These are phyloP conservation scores for Temnothorax longispinosus DNA, from an alignment of 1,140 invertebrate species.

Conservation along the genomic window DNA sequence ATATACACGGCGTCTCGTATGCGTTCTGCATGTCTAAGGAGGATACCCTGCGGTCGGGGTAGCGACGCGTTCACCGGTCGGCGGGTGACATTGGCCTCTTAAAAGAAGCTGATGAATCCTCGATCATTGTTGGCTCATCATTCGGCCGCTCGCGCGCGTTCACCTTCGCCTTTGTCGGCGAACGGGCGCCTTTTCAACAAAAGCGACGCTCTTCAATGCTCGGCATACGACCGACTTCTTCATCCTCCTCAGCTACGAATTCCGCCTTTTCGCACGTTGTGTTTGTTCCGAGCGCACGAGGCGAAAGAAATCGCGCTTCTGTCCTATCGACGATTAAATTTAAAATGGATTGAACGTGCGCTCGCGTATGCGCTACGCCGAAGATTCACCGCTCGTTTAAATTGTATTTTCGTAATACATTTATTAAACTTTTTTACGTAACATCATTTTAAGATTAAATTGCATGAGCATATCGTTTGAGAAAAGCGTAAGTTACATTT, in stretches of 20 bases:
- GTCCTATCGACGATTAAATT: constrained; percentile 48
- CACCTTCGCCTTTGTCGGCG: constrained; percentile 71
- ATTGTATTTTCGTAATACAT: neutral
- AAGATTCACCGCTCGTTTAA: neutral
- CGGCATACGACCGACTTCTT: neutral
- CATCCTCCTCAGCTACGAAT: constrained; percentile 10
- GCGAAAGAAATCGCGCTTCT: constrained; percentile 46
- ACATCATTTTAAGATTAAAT: neutral
- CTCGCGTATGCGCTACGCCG: constrained; percentile 1
- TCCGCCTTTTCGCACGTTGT: constrained; percentile 37
- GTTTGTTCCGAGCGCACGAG: constrained; percentile 39
- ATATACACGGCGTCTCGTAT: constrained; percentile 81
- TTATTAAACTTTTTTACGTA: neutral
- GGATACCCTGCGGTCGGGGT: constrained; percentile 36
- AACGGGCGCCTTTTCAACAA: constrained; percentile 34
- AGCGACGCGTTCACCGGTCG: constrained; percentile 49
- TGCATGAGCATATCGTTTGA: neutral
- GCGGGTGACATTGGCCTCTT: constrained; percentile 85
- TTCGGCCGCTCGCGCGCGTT: constrained; percentile 67
- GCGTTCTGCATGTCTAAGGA: constrained; percentile 81
- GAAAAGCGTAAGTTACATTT: neutral
- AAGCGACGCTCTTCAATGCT: constrained; percentile 11
- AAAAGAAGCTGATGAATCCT: constrained; percentile 81
- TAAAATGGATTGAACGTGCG: constrained; percentile 11
- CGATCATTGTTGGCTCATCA: constrained; percentile 79